These are phyloP conservation scores for Siniperca obscura DNA, from an alignment of 2,797 vertebrate genomes.

Conservation along the genomic window DNA sequence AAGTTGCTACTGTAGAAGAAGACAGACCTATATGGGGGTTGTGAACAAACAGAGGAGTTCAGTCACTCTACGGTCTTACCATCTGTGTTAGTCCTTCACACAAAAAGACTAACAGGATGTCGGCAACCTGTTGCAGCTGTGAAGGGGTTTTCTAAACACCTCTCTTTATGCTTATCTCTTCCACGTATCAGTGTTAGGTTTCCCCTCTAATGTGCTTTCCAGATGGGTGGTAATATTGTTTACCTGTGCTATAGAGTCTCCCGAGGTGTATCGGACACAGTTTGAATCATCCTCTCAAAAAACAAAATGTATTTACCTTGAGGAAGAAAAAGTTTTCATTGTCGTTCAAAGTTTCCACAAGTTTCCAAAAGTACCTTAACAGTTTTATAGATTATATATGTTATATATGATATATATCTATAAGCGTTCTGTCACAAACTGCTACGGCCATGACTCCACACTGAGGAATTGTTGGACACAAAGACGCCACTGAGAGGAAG, in stretches of 20 bases:
- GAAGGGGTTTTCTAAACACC: constrained; percentile 33
- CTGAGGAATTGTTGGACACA: constrained; percentile 25
- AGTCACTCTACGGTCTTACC: neutral
- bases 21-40: neutral
- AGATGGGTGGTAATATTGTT: neutral
- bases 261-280: neutral
- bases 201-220: constrained; percentile 3
- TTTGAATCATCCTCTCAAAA: neutral
- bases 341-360: neutral
- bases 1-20: neutral
- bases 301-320: neutral
- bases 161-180: constrained; percentile 31
- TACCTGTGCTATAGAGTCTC: neutral
- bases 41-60: constrained; percentile 32
- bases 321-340: neutral
- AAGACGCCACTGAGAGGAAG: constrained; percentile 27
- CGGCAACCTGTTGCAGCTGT: constrained; percentile 3
- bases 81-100: constrained; percentile 51
- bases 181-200: neutral
- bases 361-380: neutral
- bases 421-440: neutral
- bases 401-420: neutral
- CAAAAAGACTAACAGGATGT: constrained; percentile 10
- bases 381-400: neutral
- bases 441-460: neutral